Conservation (phyloP, 2,113 vertebrate species). For the Anser cygnoides region DNA sequence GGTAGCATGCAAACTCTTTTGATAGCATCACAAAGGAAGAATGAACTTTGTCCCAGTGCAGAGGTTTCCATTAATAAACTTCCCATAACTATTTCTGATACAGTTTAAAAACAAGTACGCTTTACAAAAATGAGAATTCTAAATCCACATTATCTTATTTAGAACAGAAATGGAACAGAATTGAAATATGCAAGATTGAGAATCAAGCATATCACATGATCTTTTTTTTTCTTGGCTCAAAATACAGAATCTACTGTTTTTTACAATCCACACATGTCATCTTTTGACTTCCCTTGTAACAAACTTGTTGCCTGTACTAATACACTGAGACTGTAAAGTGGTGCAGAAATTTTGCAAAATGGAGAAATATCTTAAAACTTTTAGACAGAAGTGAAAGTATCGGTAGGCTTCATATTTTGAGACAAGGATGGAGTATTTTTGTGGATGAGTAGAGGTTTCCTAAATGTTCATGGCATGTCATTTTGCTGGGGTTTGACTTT, state of each 20-base stretch:
- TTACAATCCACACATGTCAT: not conserved
- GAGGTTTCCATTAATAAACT: not conserved
- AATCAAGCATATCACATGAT: not conserved
- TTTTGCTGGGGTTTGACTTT: not conserved
- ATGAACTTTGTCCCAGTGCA: not conserved
- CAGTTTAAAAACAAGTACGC: not conserved
- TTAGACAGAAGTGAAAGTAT: not conserved
- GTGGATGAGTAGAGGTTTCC: not conserved
- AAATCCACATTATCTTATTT: not conserved
- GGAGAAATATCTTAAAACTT: not conserved
- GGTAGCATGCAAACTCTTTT: not conserved
- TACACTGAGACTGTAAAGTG: not conserved
- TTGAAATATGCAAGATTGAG: not conserved
- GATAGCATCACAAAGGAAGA: not conserved
- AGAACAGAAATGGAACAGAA: not conserved
- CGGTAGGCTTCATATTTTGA: not conserved
- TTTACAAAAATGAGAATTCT: not conserved
- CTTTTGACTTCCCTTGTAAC: not conserved
- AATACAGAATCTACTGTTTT: not conserved
- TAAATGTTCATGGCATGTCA: not conserved
- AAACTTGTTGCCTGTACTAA: not conserved
- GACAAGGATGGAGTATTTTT: not conserved
- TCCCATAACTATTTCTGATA: not conserved
- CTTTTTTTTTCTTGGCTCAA: not conserved
- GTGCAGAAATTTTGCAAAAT: not conserved